Conservation (phyloP, 1,140 invertebrate genomes). For the Dreissena rostriformis region DNA sequence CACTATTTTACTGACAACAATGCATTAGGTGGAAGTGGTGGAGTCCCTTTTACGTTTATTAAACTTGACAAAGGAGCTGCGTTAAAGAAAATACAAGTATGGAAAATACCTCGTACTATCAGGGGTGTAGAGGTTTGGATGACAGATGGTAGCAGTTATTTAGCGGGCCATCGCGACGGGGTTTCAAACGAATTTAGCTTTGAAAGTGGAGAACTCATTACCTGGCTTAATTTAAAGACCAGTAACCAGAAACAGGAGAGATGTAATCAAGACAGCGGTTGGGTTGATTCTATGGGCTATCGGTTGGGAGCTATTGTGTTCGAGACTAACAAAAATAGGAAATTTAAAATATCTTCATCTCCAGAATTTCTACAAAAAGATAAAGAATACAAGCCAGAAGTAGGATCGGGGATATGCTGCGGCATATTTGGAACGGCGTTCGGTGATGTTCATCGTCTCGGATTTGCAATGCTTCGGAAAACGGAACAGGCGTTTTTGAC, state of each 20-base stretch:
- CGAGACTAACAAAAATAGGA: not conserved
- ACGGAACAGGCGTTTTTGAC: not conserved
- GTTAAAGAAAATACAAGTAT: conserved; percentile 3
- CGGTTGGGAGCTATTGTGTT: conserved; percentile 1
- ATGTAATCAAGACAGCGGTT: not conserved
- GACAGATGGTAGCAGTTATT: conserved; percentile 6
- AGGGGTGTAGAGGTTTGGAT: conserved; percentile 6
- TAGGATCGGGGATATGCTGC: conserved; percentile 10
- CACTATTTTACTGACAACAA: conserved; percentile 18
- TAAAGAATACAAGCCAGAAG: not conserved
- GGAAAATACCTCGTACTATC: not conserved
- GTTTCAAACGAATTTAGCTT: not conserved
- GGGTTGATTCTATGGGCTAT: no score
- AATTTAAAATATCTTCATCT: not conserved
- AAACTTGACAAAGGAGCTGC: conserved; percentile 6
- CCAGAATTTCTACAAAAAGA: not conserved
- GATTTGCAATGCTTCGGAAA: conserved; percentile 16
- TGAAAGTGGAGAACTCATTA: not conserved
- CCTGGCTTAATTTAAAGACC: not conserved
- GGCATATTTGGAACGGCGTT: not conserved
- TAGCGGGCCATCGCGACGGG: not conserved
- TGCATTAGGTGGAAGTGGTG: not conserved
- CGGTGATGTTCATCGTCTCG: not conserved
- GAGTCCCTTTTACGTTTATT: not conserved
- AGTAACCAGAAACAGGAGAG: not conserved